Evolutionary conservation across 30 jellyfish, hydroid and myxozoan species (phyloP).

Genomic region (Aurelia aurita complex sp. Pacific): DNA sequence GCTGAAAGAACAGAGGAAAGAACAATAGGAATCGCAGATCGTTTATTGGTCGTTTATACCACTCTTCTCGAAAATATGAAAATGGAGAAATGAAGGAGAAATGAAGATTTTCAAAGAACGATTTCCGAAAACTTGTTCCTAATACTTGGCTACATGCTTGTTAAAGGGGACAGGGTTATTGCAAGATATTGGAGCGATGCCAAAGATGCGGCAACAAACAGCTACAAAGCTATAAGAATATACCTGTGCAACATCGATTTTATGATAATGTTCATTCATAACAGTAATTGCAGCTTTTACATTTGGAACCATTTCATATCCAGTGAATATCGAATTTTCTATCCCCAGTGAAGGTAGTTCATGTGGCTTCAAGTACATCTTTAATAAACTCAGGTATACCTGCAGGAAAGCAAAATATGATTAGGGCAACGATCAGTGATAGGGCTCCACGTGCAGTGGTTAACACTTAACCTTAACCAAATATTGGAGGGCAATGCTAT

Average conservation of each 20-base stretch:
- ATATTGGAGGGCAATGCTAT: too few species aligned
- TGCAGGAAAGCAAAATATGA: not conserved
- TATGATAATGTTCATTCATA: slow-evolving; percentile 70
- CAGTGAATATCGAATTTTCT: slow-evolving; percentile 66
- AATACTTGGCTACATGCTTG: not conserved
- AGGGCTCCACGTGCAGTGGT: too few species aligned
- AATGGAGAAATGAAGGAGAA: not conserved
- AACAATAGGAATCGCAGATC: not conserved
- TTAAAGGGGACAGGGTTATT: not conserved
- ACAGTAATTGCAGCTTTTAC: slow-evolving; percentile 78
- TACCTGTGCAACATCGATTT: slow-evolving; percentile 90
- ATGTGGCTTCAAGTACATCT: slow-evolving; percentile 83
- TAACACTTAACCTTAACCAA: too few species aligned
- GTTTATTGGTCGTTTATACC: not conserved
- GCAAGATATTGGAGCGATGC: not conserved
- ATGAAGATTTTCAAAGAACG: not conserved
- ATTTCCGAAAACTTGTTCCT: not conserved
- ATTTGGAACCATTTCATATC: slow-evolving; percentile 64
- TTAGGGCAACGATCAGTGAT: not conserved
- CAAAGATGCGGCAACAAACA: not conserved
- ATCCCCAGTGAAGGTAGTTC: slow-evolving; percentile 76
- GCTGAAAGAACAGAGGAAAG: too few species aligned
- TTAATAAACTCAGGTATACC: slow-evolving; percentile 84
- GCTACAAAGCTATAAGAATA: not conserved
- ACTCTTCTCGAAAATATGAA: not conserved